Evolutionary conservation across 2,113 vertebrate species (phyloP), one percentile per base, ranked within the genome.

Genomic region (Antidorcas marsupialis): DNA sequence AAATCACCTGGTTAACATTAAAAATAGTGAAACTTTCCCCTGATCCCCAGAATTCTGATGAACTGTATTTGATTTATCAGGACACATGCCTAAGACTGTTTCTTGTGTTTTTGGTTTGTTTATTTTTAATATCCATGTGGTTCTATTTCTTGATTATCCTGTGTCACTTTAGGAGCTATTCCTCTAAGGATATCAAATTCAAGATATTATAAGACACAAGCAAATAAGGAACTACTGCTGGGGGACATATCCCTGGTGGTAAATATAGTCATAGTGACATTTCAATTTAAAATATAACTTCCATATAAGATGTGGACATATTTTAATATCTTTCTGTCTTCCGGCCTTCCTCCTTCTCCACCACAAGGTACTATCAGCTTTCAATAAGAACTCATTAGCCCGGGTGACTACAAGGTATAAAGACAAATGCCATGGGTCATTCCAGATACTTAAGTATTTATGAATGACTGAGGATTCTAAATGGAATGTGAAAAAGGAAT

Each of bases 391-490:
- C 16, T 16, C 23, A 71, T 71, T 43, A 89, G 67, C 4, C 15
- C 14, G 16, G 23, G 33, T 52, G 36, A 89, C 33, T 55, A n/a
- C 25, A 84, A 93, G 76, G 28, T 84, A 79, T 71, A 94, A 79
- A 39, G 45, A 95, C 2, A 91, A 96, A 87, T 71, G 64, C 21
- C 88, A 86, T 30, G 82, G 64, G 59, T 93, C 50, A 57, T 90
- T 89, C 55, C 89, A 43, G 47, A 55, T 91, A 71, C 57, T 85
- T 78, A 78, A 27, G 47, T 82, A 96, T 96, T 96, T 97, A 88
- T 82, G 87, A 92, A 87, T 85, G 43, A 89, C 39, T 0, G 5
- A 76, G 5, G 9, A 78, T 13, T 81, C 4, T 10, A 76, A 60
- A 81, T 36, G 39, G 2, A 96, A 55, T 52, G 23, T 88, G 57